Base-by-base conservation (phyloP, 1,140 invertebrate species). In the Heliothis subflexa region DNA sequence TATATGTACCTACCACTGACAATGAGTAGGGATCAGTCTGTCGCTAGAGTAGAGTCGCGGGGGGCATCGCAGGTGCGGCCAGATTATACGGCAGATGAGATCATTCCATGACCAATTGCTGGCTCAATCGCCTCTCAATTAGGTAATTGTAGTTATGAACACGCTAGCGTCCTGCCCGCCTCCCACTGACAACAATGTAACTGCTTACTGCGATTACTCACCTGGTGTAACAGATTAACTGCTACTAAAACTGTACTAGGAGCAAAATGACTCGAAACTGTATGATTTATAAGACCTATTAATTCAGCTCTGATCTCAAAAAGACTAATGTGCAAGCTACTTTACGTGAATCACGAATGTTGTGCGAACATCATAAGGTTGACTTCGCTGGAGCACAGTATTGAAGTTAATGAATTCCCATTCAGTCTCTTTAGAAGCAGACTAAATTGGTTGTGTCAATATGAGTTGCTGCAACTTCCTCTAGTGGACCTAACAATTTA, bases 71-170 rank as follows among this genome's bases (percentile, higher is more conserved):
- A 83, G 59, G 66, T 81, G 81, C 79, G 70, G 70, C 72, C 73
- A 82, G 81, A 84, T 85, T 79, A 81, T 82, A 83, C 74, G 66
- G 68, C 57, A 79, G 78, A 89, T 89, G 86, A 89, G 83, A 85
- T 87, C 86, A 89, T 84, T 80, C 81, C 78, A 78, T 71, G 70
- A 75, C 73, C 86, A 82, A 85, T 84, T 84, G 83, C 79, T 64
- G 55, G 57, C 79, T 78, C 72, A 86, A 84, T 83, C 83, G 80
- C 79, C 74, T 68, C 81, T 84, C 78, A 80, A 85, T 87, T 82
- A 79, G 81, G 78, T 86, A 86, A 88, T 85, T 87, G 85, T 76
- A 59, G 45, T 49, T 80, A 80, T 80, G 75, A 40, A 28, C 73
- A 77, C 79, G 79, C 25, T 57, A 70, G 16, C 71, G 73, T 66